Conservation (phyloP, 2,888 invertebrate genomes). For the Neoscelio sp. region DNA sequence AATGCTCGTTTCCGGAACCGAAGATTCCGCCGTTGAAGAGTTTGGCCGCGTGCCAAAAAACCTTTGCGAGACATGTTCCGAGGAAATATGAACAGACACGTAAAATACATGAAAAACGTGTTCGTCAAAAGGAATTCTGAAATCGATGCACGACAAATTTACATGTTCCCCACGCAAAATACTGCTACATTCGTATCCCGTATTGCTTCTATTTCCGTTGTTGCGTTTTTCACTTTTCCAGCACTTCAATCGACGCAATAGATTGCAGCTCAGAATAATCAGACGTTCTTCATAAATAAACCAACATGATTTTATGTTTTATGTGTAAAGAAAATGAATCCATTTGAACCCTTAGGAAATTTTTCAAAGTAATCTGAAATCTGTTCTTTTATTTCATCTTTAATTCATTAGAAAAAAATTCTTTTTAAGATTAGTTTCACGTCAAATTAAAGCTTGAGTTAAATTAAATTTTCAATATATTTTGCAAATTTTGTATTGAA, state of each 20-base stretch:
- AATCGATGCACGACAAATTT: constrained; percentile 63
- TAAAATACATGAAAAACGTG: constrained; percentile 48
- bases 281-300: too few relatives aligned
- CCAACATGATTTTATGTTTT: too few relatives aligned
- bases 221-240: constrained; percentile 1
- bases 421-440: too few relatives aligned
- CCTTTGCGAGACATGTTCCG: constrained; percentile 52
- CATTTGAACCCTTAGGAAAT: too few relatives aligned
- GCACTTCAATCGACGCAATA: constrained; percentile 4
- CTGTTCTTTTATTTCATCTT: too few relatives aligned
- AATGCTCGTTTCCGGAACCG: constrained; percentile 40
- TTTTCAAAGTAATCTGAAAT: too few relatives aligned
- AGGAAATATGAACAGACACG: constrained; percentile 45
- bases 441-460: too few relatives aligned
- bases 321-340: too few relatives aligned
- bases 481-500: too few relatives aligned
- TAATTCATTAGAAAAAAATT: too few relatives aligned
- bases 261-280: too few relatives aligned
- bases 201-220: constrained; percentile 13
- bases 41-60: constrained; percentile 55
- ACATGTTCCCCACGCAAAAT: constrained; percentile 44
- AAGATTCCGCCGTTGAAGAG: constrained; percentile 14
- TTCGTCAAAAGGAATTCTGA: constrained; percentile 58
- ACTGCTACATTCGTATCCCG: constrained; percentile 37
- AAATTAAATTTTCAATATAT: too few relatives aligned